Conservation (phyloP, 2,113 vertebrate species). For the Ctenomys sociabilis region DNA sequence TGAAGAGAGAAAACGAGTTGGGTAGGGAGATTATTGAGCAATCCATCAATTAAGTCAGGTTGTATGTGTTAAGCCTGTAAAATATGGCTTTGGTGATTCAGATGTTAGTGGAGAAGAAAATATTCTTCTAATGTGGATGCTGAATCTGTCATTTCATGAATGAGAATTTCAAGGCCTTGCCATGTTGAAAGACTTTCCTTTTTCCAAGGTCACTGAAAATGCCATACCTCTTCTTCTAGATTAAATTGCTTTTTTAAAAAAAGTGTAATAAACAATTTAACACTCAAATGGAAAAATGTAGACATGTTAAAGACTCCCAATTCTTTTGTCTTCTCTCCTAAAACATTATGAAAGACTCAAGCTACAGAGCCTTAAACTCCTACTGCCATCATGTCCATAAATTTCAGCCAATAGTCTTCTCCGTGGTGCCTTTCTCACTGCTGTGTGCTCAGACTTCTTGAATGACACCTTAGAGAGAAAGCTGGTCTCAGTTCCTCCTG, state of each 20-base stretch:
- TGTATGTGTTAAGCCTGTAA: constrained; percentile 39
- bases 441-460: constrained; percentile 39
- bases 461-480: constrained; percentile 32
- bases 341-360: constrained; percentile 43
- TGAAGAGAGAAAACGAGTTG: constrained; percentile 39
- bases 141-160: constrained; percentile 50
- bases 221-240: constrained; percentile 28
- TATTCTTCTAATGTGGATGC: constrained; percentile 40
- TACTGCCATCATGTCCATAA: constrained; percentile 1
- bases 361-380: constrained; percentile 3
- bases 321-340: constrained; percentile 23
- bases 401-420: constrained; percentile 19
- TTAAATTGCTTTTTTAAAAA: constrained; percentile 38
- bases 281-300: not conserved
- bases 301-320: constrained; percentile 3
- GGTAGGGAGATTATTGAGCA: constrained; percentile 45
- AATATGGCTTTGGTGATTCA: constrained; percentile 55
- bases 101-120: constrained; percentile 65
- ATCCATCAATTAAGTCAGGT: constrained; percentile 53
- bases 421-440: not conserved
- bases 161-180: constrained; percentile 19
- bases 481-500: not conserved
- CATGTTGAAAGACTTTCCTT: constrained; percentile 55
- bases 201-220: constrained; percentile 61
- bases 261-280: not conserved